Percentiles rank a stretch among this genome's conserved stretches.
Evolutionary conservation across 2,113 vertebrate species (phyloP).

Genomic region (Cisticola juncidis): DNA sequence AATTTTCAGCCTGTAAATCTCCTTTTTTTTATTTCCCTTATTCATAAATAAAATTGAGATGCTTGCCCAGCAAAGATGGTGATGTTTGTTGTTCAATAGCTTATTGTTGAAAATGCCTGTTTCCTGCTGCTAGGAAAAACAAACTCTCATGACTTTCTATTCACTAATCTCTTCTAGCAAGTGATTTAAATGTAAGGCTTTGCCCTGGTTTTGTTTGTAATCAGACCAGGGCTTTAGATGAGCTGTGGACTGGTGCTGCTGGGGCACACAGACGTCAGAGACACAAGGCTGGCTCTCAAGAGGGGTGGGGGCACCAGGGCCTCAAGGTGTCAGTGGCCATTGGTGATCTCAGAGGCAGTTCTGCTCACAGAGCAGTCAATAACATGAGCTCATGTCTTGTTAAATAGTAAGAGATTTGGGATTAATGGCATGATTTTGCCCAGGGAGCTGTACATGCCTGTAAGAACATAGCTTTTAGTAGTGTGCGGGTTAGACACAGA

Average conservation of each 20-base stretch:
- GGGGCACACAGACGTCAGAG: fast-evolving
- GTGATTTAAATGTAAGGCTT: not conserved
- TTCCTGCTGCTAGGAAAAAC: not conserved
- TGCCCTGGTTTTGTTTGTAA: not conserved
- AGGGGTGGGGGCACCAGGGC: not conserved
- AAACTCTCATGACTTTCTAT: not conserved
- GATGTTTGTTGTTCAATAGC: not conserved
- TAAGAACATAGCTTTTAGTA: not conserved
- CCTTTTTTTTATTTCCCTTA: not conserved
- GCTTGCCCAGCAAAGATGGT: not conserved
- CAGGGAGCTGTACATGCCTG: not conserved
- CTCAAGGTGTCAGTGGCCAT: not conserved
- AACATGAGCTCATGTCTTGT: not conserved
- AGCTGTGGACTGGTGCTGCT: not conserved
- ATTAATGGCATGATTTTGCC: not conserved
- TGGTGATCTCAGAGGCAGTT: not conserved
- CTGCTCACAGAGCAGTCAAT: not conserved
- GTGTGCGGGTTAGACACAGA: fast-evolving
- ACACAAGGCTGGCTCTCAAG: fast-evolving
- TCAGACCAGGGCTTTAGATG: not conserved
- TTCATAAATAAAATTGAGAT: not conserved
- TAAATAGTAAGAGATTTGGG: not conserved
- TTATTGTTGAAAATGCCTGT: not conserved
- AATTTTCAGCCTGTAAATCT: not conserved
- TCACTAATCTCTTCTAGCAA: not conserved